Evolutionary conservation across 2,113 vertebrate species (phyloP), one percentile per base, ranked within the genome.

Genomic region (Laticauda laticaudata): DNA sequence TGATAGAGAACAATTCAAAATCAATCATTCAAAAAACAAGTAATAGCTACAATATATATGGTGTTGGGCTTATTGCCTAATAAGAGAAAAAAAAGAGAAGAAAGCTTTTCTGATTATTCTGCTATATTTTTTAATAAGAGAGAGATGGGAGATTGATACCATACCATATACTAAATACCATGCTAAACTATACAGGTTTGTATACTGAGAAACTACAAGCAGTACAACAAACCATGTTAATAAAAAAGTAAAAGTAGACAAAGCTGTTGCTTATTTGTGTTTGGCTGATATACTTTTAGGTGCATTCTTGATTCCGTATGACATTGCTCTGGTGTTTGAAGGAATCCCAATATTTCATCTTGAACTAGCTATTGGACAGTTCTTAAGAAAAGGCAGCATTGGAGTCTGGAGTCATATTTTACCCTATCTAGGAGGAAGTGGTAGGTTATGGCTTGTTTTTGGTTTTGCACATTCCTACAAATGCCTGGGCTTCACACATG

Each of bases 281-380:
- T 94, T 94, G 39, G 11, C 43, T 51, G 81, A 56, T 94, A 1
- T 95, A 34, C 81, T 95, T 87, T 1, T 95, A 99, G 99, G 99
- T 4, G 98, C 99, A 5, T 99, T 99, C 97, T 98, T 99, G 94
- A 98, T 99, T 89, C 99, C 99, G 0, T 99, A 99, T 91, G 21
- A 98, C 94, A 96, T 98, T 0, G 99, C 99, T 0, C 96, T 99
- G 95, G 94, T 98, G 93, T 98, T 99, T 0, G 98, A 99, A 97
- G 99, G 99, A 53, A 97, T 99, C 75, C 99, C 99, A 0, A 94
- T 99, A 90, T 97, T 99, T 92, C 98, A 98, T 89, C 96, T 99
- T 0, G 99, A 99, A 96, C 95, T 99, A 56, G 99, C 99, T 2
- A 95, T 99, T 0, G 99, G 99, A 55, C 99, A 99, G 96, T 97